A percentile compares a stretch with the other conserved stretches of the same genome.
phyloP scores from a whole-genome alignment of 2,113 vertebrate species.

The Aspiorhynchus laticeps region DNA sequence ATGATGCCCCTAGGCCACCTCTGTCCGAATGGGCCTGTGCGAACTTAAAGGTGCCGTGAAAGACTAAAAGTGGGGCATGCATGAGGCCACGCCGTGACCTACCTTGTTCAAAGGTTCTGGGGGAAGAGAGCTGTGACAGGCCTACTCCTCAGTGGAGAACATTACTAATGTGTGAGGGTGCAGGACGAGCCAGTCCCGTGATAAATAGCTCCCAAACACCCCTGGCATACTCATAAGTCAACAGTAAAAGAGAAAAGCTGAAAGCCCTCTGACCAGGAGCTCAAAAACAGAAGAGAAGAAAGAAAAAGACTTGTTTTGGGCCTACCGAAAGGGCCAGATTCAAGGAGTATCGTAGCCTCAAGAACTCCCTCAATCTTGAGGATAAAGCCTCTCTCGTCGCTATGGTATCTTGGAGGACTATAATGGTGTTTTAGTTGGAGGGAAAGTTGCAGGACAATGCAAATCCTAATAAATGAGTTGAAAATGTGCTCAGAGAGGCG shows the following conservation, averaged over 20 bases:
- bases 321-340: constrained; percentile 48
- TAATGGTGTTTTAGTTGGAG: constrained; percentile 58
- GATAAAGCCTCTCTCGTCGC: constrained; percentile 66
- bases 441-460: constrained; percentile 71
- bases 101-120: constrained; percentile 79
- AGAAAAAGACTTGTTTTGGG: constrained; percentile 26
- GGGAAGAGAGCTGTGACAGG: constrained; percentile 80
- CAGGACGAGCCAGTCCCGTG: constrained; percentile 74
- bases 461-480: constrained; percentile 74
- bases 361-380: constrained; percentile 78
- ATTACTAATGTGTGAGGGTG: constrained; percentile 81
- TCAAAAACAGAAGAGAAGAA: constrained; percentile 1
- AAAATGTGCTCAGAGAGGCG: constrained; percentile 60
- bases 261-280: constrained; percentile 55
- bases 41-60: constrained; percentile 81
- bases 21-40: constrained; percentile 60
- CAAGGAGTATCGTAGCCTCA: constrained; percentile 69
- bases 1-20: constrained; percentile 59
- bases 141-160: constrained; percentile 78
- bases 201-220: constrained; percentile 78
- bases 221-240: constrained; percentile 83
- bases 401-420: constrained; percentile 64
- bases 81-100: constrained; percentile 77
- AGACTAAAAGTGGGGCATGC: constrained; percentile 82
- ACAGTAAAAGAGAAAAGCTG: constrained; percentile 74